These are phyloP conservation scores for Calvadosia cruxmelitensis DNA, from an alignment of 30 jellyfish, hydroid and myxozoan genomes.

Conservation along the genomic window DNA sequence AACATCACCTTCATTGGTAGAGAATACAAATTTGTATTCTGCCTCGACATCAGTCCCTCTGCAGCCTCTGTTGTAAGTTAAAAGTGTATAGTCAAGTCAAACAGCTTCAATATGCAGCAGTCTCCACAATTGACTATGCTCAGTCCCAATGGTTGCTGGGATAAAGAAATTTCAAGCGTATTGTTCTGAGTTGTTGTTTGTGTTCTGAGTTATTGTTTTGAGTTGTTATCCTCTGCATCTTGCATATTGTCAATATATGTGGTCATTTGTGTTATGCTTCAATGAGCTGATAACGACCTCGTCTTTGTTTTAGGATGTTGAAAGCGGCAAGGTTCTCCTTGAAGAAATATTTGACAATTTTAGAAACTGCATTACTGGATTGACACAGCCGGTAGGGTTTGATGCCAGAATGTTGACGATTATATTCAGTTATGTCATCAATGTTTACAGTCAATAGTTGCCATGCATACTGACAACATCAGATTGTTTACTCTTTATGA, in stretches of 20 bases:
- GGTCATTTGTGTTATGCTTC: too few species aligned
- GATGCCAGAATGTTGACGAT: not conserved
- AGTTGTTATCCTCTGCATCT: too few species aligned
- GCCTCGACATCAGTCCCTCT: conserved; percentile 90
- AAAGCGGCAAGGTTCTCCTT: conserved; percentile 67
- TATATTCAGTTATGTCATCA: not conserved
- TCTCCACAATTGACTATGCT: too few species aligned
- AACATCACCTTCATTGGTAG: conserved; percentile 74
- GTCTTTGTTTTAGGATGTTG: conserved; percentile 95
- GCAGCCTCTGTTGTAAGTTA: conserved; percentile 76
- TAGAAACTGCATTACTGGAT: conserved; percentile 78
- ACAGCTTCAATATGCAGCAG: too few species aligned
- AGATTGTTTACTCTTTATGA: not conserved
- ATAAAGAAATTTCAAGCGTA: too few species aligned
- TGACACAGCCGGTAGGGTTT: conserved; percentile 81
- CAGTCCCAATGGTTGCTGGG: too few species aligned
- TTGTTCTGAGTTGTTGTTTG: too few species aligned
- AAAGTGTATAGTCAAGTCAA: too few species aligned
- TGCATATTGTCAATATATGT: too few species aligned
- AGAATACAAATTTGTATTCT: conserved; percentile 83
- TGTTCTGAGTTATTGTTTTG: too few species aligned
- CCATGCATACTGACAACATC: not conserved
- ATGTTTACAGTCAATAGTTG: not conserved
- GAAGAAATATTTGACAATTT: conserved; percentile 75
- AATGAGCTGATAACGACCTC: too few species aligned